These are phyloP conservation scores for Oncorhynchus nerka DNA, from an alignment of 2,113 vertebrate genomes.

Conservation along the genomic window DNA sequence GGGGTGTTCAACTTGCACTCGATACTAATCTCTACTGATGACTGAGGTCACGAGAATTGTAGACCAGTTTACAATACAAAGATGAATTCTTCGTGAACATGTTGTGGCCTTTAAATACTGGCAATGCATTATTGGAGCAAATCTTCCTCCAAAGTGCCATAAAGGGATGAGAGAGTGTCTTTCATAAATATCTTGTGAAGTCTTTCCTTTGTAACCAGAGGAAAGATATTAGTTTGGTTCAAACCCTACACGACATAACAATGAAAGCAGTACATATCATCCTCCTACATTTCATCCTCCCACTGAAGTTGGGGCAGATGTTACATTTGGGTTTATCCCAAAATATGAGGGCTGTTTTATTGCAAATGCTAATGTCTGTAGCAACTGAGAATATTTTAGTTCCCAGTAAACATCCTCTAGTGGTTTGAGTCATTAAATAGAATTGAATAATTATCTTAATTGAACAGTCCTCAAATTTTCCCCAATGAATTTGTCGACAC, in stretches of 20 bases:
- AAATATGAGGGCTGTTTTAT: neutral
- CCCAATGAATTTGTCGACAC: neutral
- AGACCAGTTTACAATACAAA: slow-evolving; percentile 21
- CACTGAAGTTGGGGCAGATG: slow-evolving; percentile 18
- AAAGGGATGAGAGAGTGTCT: slow-evolving; percentile 7
- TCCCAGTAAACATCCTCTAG: neutral
- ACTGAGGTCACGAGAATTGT: slow-evolving; percentile 18
- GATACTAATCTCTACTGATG: slow-evolving; percentile 2
- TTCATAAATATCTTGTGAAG: slow-evolving; percentile 7
- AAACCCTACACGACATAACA: slow-evolving; percentile 11
- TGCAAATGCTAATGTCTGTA: neutral
- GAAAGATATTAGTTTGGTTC: slow-evolving; percentile 11
- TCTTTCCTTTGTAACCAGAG: neutral
- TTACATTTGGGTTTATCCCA: neutral
- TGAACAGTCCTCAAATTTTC: neutral
- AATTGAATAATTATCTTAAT: slow-evolving; percentile 9
- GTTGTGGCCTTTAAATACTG: slow-evolving; percentile 26
- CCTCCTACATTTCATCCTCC: slow-evolving; percentile 10
- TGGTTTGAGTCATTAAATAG: neutral
- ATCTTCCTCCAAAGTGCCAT: neutral
- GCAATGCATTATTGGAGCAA: neutral
- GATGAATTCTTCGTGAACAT: slow-evolving; percentile 5
- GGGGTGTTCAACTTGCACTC: slow-evolving; percentile 1
- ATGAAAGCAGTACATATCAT: neutral
- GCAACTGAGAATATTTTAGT: neutral